phyloP scores from a whole-genome alignment of 2,113 vertebrate genomes.

The Cryptotis parvus region DNA sequence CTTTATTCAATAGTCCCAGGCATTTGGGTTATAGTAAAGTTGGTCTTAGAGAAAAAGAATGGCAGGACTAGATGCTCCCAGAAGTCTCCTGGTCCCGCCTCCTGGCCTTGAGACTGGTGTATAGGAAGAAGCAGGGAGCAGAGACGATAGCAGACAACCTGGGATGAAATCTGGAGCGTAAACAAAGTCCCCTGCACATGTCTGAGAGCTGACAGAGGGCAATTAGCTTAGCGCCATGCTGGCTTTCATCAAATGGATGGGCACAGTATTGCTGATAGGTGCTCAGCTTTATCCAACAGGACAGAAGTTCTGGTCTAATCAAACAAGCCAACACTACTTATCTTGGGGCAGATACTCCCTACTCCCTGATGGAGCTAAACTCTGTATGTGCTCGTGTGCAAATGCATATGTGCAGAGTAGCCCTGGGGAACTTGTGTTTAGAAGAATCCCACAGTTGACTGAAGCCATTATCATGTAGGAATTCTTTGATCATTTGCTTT shows the following conservation, averaged over 20 bases:
- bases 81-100: background rate
- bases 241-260: background rate
- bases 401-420: background rate
- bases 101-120: background rate
- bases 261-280: background rate
- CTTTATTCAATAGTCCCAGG: background rate
- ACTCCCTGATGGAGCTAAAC: background rate
- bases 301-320: constrained; percentile 6
- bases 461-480: background rate
- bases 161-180: background rate
- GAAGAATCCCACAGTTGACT: background rate
- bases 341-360: background rate
- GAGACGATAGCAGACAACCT: background rate
- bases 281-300: background rate
- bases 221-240: background rate
- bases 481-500: background rate
- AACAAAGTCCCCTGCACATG: background rate
- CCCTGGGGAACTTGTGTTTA: background rate
- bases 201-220: background rate
- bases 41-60: constrained; percentile 3
- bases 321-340: background rate
- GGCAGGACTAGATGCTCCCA: background rate
- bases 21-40: background rate
- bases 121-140: background rate
- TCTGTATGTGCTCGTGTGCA: background rate